Evolutionary conservation across 2,113 vertebrate genomes (phyloP).

Genomic region (Acrocephalus kingi): DNA sequence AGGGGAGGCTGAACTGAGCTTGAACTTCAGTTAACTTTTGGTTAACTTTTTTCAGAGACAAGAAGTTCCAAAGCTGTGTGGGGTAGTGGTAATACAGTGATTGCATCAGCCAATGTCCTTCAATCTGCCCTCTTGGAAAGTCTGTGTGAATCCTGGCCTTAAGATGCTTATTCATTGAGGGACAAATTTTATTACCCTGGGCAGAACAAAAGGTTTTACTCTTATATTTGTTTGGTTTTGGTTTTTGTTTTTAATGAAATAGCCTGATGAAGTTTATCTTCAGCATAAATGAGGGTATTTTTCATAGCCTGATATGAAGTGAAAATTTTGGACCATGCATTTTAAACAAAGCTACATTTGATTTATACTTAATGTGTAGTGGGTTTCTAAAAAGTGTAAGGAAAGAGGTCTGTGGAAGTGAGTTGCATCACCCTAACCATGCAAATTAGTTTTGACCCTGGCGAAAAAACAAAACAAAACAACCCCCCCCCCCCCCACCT

Average conservation of each 20-base stretch:
- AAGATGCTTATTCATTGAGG: background rate
- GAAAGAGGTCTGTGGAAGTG: background rate
- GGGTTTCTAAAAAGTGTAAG: background rate
- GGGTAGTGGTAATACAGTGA: background rate
- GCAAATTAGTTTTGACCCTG: background rate
- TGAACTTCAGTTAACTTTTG: background rate
- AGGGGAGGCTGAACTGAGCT: background rate
- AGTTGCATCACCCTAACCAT: background rate
- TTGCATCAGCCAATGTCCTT: background rate
- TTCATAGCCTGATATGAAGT: background rate
- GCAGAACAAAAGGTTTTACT: rapidly evolving
- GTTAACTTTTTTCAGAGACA: background rate
- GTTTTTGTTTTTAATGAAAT: background rate
- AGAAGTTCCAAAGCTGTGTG: background rate
- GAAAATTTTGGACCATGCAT: background rate
- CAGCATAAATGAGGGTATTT: background rate
- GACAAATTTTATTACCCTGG: background rate
- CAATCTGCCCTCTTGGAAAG: background rate
- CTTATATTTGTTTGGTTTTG: background rate
- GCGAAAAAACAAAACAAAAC: background rate
- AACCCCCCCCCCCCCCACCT: rapidly evolving
- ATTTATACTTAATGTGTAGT: background rate
- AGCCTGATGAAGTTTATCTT: background rate
- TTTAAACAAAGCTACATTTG: background rate
- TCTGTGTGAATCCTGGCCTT: background rate